Percentiles rank a stretch among this genome's conserved stretches.
Evolutionary conservation across 2,888 invertebrate genomes (phyloP).

Genomic region (Lapara coniferarum): DNA sequence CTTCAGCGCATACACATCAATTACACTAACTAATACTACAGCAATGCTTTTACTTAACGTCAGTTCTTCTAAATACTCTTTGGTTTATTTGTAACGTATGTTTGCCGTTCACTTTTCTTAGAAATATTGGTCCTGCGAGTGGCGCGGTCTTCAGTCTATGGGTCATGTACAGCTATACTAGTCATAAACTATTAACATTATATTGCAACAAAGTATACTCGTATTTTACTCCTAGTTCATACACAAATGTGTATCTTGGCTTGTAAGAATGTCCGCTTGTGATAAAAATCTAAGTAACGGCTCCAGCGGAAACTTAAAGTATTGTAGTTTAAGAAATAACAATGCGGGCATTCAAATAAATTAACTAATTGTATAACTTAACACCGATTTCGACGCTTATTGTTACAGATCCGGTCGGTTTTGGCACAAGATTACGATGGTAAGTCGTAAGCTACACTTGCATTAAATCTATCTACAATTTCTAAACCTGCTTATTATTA

Average conservation of each 20-base stretch:
- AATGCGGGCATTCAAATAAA: constrained; percentile 24
- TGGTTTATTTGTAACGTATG: too few species aligned
- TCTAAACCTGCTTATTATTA: neutral
- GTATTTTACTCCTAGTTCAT: neutral
- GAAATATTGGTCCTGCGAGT: too few species aligned
- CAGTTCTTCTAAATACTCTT: too few species aligned
- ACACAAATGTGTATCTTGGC: neutral
- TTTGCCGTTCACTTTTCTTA: too few species aligned
- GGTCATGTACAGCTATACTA: too few species aligned
- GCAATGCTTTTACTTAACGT: too few species aligned
- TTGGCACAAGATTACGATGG: constrained; percentile 82
- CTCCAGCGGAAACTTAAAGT: neutral
- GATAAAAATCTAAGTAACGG: neutral
- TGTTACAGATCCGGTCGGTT: constrained; percentile 74
- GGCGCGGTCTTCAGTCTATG: too few species aligned
- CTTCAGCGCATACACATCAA: too few species aligned
- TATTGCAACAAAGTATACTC: too few species aligned
- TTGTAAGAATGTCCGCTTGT: neutral
- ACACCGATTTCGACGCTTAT: constrained; percentile 54
- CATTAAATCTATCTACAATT: neutral
- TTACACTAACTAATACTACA: too few species aligned
- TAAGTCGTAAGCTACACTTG: constrained; percentile 47
- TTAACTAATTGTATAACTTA: constrained; percentile 23
- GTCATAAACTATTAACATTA: too few species aligned
- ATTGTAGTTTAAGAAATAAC: constrained; percentile 18